Evolutionary conservation across 2,113 vertebrate species (phyloP), one percentile per base, ranked within the genome.

Genomic region (Spermophilus dauricus): DNA sequence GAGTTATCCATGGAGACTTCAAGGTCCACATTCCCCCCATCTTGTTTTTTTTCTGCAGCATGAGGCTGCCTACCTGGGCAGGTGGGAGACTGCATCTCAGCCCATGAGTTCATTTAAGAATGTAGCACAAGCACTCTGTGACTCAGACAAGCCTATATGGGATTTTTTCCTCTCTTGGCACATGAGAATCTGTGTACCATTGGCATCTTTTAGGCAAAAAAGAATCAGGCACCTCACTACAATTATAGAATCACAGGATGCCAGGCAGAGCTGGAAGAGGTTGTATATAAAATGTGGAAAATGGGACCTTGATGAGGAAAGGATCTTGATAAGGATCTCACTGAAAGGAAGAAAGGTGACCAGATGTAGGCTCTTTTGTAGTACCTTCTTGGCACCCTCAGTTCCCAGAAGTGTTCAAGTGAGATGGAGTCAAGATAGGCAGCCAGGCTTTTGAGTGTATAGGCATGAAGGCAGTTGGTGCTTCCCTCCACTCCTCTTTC

Each of bases 91-190:
- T 69, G 61, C 8, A 7, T 89, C 67, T 77, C 37, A 69, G 69
- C 42, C 83, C 0, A 0, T 87, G 82, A 67, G 26, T 42, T 96
- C 45, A 69, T n/a, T 72, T 39, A 65, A 81, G 73, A 53, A 85
- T 61, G 32, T 94, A 78, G 87, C 14, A 7, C 22, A 26, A 93
- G 32, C n/a, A 30, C 45, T 67, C 37, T 28, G 86, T 58, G 89
- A 91, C 56, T 61, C 82, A 87, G 80, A 58, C 63, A 34, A 48
- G 83, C 65, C 51, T 86, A 1, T 69, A 81, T 72, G 73, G 73
- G 78, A 56, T 81, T 96, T 96, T 95, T 95, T 72, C 94, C 87
- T 92, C 8, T 96, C 82, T 86, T 73, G 78, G 89, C 86, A 89
- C 2, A 1, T 39, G 37, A 87, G 28, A 76, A 53, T 30, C 72